A percentile compares a stretch with the other conserved stretches of the same genome.
Evolutionary conservation across 1,140 invertebrate genomes (phyloP).

Genomic region (Heliconius himera): DNA sequence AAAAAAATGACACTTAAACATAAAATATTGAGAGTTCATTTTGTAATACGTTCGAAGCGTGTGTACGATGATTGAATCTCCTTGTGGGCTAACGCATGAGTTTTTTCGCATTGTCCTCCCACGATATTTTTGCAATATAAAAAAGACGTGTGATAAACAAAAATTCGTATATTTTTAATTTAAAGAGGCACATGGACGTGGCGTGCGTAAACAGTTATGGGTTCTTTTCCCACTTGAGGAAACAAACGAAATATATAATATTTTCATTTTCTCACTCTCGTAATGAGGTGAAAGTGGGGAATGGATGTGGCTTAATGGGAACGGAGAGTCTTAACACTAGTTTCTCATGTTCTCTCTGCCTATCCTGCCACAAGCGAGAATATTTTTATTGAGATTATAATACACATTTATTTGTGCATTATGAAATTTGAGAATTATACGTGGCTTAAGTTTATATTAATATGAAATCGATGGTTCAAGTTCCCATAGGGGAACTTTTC

Average conservation of each 20-base stretch:
- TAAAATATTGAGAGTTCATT: conserved; percentile 41
- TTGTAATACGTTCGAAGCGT: conserved; percentile 45
- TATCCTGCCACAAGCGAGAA: not conserved
- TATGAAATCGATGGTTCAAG: too few species aligned
- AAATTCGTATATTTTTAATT: not conserved
- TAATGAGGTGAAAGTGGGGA: not conserved
- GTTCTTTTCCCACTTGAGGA: not conserved
- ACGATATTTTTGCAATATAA: not conserved
- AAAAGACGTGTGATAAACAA: not conserved
- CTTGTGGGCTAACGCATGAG: conserved; percentile 44
- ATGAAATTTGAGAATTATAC: too few species aligned
- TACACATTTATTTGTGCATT: too few species aligned
- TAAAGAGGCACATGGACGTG: too few species aligned
- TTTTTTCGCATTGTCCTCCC: conserved; percentile 22
- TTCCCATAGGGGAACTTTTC: too few species aligned
- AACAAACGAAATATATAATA: not conserved
- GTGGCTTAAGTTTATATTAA: too few species aligned
- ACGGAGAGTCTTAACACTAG: not conserved
- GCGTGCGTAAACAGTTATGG: not conserved
- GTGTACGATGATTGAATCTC: conserved; percentile 70
- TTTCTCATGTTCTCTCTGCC: not conserved
- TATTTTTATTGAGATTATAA: too few species aligned
- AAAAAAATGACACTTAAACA: conserved; percentile 44
- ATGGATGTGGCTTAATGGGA: not conserved
- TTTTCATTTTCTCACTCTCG: not conserved